Evolutionary conservation across 2,888 invertebrate species (phyloP).

Genomic region (Calephelis perditalis): DNA sequence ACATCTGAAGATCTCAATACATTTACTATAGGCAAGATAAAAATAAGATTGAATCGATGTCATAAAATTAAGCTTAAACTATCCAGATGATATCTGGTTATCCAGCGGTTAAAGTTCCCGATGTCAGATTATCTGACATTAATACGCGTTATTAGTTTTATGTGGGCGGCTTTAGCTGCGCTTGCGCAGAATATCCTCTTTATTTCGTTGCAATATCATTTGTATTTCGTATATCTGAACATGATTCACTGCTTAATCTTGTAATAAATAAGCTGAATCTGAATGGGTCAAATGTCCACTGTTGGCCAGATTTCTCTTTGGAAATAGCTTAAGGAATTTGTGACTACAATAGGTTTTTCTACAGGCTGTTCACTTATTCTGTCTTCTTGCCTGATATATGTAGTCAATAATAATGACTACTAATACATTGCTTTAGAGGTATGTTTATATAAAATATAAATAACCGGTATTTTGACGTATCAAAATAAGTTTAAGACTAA

Average conservation of each 20-base stretch:
- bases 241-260: slow-evolving; percentile 5
- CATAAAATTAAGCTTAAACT: slow-evolving; percentile 5
- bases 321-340: no score
- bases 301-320: no score
- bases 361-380: no score
- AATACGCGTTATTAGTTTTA: slow-evolving; percentile 11
- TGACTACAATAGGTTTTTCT: no score
- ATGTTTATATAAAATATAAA: no score
- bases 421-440: no score
- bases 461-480: no score
- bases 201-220: slow-evolving; percentile 1
- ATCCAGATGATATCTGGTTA: slow-evolving; percentile 10
- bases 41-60: slow-evolving; percentile 4
- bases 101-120: neutral
- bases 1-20: no score
- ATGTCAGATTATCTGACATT: slow-evolving; percentile 12
- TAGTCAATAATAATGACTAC: no score
- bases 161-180: slow-evolving; percentile 9
- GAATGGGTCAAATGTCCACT: neutral
- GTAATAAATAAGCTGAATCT: neutral
- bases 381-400: no score
- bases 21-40: neutral
- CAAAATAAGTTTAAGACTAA: no score
- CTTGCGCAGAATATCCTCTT: slow-evolving; percentile 3
- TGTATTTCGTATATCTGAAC: neutral